These are phyloP conservation scores for Lepidurus couesii DNA, from an alignment of 1,140 invertebrate species.

Conservation along the genomic window DNA sequence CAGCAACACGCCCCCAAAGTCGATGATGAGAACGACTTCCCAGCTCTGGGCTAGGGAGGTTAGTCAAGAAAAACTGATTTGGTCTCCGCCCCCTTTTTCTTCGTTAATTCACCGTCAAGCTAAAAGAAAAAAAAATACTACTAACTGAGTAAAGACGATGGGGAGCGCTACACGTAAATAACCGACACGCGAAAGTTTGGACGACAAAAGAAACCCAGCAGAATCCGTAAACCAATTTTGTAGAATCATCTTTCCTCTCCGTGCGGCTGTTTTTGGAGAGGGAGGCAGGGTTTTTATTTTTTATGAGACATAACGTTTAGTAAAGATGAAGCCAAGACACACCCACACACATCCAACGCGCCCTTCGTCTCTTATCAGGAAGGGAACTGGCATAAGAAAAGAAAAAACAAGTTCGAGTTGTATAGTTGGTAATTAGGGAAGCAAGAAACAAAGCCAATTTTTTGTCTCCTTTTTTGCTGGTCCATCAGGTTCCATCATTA, in stretches of 20 bases:
- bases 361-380: constrained; percentile 18
- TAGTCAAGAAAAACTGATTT: background rate
- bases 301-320: constrained; percentile 1
- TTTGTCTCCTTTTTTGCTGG: constrained; percentile 17
- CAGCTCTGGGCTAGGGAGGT: constrained; percentile 67
- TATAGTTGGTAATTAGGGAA: constrained; percentile 22
- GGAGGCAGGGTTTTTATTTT: constrained; percentile 21
- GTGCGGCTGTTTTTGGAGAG: background rate
- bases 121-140: background rate
- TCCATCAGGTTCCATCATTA: constrained; percentile 22
- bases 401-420: background rate
- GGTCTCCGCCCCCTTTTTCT: constrained; percentile 17
- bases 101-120: constrained; percentile 13
- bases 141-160: constrained; percentile 7
- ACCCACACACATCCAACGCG: background rate
- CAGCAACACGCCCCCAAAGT: constrained; percentile 78
- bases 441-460: background rate
- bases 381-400: background rate
- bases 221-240: constrained; percentile 22
- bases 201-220: constrained; percentile 3
- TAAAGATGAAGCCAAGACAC: background rate
- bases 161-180: constrained; percentile 9
- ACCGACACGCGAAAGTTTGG: constrained; percentile 1
- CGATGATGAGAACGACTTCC: constrained; percentile 91
- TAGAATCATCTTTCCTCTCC: constrained; percentile 18